Evolutionary conservation across 2,797 vertebrate species (phyloP), one percentile per base, ranked within the genome.

Genomic region (Astyanax mexicanus): DNA sequence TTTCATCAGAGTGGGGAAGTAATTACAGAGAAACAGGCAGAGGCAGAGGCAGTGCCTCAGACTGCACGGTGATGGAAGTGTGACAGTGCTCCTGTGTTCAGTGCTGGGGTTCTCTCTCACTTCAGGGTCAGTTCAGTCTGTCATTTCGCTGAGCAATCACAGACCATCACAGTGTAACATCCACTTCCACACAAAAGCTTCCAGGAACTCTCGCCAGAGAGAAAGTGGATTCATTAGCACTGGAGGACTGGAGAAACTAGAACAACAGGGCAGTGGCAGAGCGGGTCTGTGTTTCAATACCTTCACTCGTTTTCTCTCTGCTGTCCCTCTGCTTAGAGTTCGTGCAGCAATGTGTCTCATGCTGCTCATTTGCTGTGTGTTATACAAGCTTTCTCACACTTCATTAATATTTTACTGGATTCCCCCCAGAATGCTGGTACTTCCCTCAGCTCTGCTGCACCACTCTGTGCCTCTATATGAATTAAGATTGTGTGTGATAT

Each of bases 401-500:
- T 74, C 67, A 75, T 80, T 25, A 75, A 84, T 77, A 75, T 84
- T 81, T 81, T 3, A 81, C 42, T 54, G 37, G 29, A 71, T 38
- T 74, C 74, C 29, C 29, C 73, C 35, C 69, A 77, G 54, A 65
- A 67, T 29, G 55, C 66, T 25, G 38, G 15, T 60, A 11, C 45
- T 21, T 77, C 11, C 21, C 21, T 57, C 10, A 35, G 52, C 62
- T 70, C 73, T 23, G 21, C 45, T 66, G 37, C 45, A 60, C 42
- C 17, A 57, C 37, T 54, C 55, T 32, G 61, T 45, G 38, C 42
- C 7, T 2, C 27, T 37, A 8, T 23, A 27, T 57, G 44, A 17
- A 25, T 8, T 32, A 44, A 47, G 45, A 17, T n/a, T n/a, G 17
- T 13, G 42, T 15, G 4, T 10, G 10, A 45, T 45, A 17, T 4